phyloP scores from a whole-genome alignment of 2,888 invertebrate species.

The Polymixis lichenea region DNA sequence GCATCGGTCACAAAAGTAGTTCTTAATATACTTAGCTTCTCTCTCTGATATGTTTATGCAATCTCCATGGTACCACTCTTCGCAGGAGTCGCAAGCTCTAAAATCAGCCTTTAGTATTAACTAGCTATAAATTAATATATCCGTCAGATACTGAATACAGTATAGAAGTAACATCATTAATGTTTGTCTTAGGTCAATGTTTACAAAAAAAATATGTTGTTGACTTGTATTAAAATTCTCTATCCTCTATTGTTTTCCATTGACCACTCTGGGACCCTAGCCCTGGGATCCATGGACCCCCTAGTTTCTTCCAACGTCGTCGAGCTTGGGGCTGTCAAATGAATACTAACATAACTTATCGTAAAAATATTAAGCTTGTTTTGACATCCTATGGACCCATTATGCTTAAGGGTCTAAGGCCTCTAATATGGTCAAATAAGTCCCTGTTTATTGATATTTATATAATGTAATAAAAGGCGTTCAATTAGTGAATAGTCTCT shows the following conservation, averaged over 20 bases:
- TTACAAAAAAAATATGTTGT: not conserved
- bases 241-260: not conserved
- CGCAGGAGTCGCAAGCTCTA: constrained; percentile 98
- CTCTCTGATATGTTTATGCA: constrained; percentile 98
- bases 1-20: constrained; percentile 97
- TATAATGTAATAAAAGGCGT: not conserved
- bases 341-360: too few relatives aligned
- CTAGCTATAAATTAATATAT: too few relatives aligned
- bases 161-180: not conserved
- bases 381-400: not conserved
- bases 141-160: too few relatives aligned
- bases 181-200: not conserved
- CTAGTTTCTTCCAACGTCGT: not conserved
- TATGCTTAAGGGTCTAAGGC: not conserved
- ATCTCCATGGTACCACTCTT: constrained; percentile 99
- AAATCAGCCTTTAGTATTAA: constrained; percentile 59
- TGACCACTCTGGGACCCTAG: too few relatives aligned
- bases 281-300: too few relatives aligned
- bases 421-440: not conserved
- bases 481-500: constrained; percentile 72
- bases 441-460: not conserved
- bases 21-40: constrained; percentile 97
- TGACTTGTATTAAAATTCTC: not conserved
- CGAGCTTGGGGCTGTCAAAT: not conserved
- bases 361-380: not conserved